Conservation (phyloP, 2,888 invertebrate species). For the Calliopum simillimum region DNA sequence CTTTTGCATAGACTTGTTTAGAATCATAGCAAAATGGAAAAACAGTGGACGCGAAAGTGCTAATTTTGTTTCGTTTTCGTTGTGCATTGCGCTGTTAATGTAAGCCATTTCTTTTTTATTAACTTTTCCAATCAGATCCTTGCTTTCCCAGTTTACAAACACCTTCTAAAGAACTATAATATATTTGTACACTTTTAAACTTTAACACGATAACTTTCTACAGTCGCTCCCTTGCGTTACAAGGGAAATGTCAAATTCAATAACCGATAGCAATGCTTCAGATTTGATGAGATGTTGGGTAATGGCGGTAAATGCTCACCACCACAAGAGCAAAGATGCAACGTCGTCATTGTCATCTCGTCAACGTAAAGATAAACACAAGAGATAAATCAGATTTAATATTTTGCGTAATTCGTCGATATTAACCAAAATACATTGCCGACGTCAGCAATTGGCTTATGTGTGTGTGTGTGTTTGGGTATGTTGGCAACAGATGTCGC, state of each 20-base stretch:
- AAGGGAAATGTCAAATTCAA: slow-evolving; percentile 15
- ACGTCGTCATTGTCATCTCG: not conserved
- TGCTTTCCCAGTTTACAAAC: no score
- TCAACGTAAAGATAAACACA: slow-evolving; percentile 1
- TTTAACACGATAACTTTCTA: no score
- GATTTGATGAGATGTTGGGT: not conserved
- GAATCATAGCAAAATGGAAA: no score
- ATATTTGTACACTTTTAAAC: no score
- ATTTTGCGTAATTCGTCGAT: slow-evolving; percentile 15
- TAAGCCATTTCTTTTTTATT: no score
- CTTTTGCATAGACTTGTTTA: no score
- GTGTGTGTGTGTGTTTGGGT: not conserved
- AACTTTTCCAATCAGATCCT: no score
- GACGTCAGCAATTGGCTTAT: not conserved
- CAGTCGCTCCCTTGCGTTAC: not conserved
- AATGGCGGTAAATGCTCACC: not conserved
- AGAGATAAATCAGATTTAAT: not conserved
- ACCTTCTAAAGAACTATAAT: no score
- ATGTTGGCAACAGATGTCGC: not conserved
- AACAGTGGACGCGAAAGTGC: no score
- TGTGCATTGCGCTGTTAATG: no score
- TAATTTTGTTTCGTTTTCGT: no score
- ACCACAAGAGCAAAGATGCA: no score
- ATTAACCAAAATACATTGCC: slow-evolving; percentile 9
- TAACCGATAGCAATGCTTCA: slow-evolving; percentile 1